Conservation (phyloP, 2,797 vertebrate species). For the Acanthis flammea region DNA sequence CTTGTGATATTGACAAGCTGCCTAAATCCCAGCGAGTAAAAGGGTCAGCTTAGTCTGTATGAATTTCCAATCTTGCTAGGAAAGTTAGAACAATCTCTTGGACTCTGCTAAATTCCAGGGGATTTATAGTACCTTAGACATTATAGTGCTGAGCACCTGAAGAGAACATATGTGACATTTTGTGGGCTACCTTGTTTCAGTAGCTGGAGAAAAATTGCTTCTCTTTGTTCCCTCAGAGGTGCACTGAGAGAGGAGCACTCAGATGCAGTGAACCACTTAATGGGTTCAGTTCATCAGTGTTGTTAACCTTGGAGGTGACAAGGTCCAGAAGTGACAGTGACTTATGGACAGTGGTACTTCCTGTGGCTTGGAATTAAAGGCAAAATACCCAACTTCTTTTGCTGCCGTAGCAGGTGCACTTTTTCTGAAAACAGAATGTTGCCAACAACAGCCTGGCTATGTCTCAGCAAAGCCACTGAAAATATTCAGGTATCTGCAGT, state of each 20-base stretch:
- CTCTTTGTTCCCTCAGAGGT: neutral
- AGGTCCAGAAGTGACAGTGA: neutral
- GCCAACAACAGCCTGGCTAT: neutral
- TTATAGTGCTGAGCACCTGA: neutral
- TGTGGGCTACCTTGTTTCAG: neutral
- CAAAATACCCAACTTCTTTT: neutral
- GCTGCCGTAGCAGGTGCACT: neutral
- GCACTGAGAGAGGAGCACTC: neutral
- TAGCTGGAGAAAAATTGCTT: neutral
- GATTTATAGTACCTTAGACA: neutral
- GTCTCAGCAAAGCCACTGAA: neutral
- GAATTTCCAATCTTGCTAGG: conserved; percentile 13
- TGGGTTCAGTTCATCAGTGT: neutral
- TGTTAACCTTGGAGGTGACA: neutral
- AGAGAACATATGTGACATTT: neutral
- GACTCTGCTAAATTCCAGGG: neutral
- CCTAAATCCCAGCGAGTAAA: neutral
- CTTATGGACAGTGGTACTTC: neutral
- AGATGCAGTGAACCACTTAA: neutral
- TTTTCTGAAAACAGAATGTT: neutral
- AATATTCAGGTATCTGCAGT: neutral
- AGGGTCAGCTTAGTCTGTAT: conserved; percentile 42
- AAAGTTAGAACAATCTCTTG: neutral
- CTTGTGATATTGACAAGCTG: conserved; percentile 35
- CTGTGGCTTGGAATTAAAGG: neutral